Base-by-base conservation (phyloP, 92 coral and sea anemone species). In the Ricordea florida region DNA sequence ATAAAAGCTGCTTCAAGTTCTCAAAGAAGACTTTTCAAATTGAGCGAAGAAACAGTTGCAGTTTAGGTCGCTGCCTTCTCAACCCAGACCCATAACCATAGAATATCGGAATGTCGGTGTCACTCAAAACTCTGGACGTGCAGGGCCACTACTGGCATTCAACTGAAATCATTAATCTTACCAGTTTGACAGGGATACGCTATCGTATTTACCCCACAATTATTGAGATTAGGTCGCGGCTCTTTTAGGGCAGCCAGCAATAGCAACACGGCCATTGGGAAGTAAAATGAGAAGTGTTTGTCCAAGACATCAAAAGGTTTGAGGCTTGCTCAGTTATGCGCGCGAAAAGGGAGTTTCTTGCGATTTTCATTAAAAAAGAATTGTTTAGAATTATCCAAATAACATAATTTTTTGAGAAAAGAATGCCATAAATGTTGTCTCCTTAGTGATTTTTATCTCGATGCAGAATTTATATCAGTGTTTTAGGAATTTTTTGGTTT, bases 131-230 rank as follows among this genome's bases (percentile, higher is more conserved):
- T 73, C 56, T 57, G 59, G 69, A 58, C 69, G 29, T 44, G 80
- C 57, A 46, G 6, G 41, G 48, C n/a, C 20, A 16, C 46, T 33
- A 44, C 45, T 45, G 86, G 78, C 80, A 56, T 59, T 71, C 68
- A 37, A 32, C 62, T 68, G 87, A 83, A 84, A 83, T 83, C 90
- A 91, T 91, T 87, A 91, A 87, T 87, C 97, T 91, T 90, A 50
- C 16, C 25, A 42, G 44, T 32, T 32, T 87, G 97, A 91, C 93
- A 91, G 92, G 59, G 56, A 63, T 67, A 81, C 48, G 87, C 87
- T 83, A 80, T 87, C 92, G 57, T 87, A 82, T 91, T 87, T 91
- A 84, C 92, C 68, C 58, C 97, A 79, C 90, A 87, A 82, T 87
- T 87, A 87, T 48, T 69, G 62, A 76, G 92, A 86, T 86, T 67